phyloP scores from a whole-genome alignment of 2,888 invertebrate species.

The Andrena hattorfiana region DNA sequence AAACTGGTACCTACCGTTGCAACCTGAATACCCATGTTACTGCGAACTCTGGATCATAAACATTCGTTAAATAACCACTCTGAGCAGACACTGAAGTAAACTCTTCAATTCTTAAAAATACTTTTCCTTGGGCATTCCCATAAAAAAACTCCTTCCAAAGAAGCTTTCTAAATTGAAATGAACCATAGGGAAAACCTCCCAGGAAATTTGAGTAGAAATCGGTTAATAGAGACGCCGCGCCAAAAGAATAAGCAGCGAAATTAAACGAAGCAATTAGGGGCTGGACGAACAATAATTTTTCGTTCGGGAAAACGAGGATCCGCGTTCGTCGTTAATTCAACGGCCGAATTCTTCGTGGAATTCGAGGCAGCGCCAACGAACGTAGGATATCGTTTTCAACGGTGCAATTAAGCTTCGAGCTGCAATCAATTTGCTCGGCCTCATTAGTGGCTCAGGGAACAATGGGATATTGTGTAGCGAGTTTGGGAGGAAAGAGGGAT shows the following conservation, averaged over 20 bases:
- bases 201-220: background rate
- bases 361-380: background rate
- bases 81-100: background rate
- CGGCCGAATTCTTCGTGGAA: constrained; percentile 33
- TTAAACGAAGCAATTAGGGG: constrained; percentile 13
- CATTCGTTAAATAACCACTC: background rate
- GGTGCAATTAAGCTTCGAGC: constrained; percentile 49
- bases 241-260: background rate
- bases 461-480: constrained; percentile 45
- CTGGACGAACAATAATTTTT: background rate
- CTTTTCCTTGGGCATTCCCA: no score
- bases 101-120: background rate
- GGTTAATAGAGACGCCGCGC: background rate
- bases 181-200: background rate
- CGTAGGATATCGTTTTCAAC: constrained; percentile 29
- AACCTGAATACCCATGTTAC: background rate
- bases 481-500: background rate
- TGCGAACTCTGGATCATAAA: background rate
- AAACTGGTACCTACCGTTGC: background rate
- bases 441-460: constrained; percentile 46
- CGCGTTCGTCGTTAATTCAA: constrained; percentile 18
- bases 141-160: no score
- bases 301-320: background rate
- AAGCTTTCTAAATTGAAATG: background rate
- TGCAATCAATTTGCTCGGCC: constrained; percentile 43